Evolutionary conservation across 2,888 invertebrate species (phyloP), one percentile per base, ranked within the genome.

Genomic region (Stenoptilia bipunctidactyla): DNA sequence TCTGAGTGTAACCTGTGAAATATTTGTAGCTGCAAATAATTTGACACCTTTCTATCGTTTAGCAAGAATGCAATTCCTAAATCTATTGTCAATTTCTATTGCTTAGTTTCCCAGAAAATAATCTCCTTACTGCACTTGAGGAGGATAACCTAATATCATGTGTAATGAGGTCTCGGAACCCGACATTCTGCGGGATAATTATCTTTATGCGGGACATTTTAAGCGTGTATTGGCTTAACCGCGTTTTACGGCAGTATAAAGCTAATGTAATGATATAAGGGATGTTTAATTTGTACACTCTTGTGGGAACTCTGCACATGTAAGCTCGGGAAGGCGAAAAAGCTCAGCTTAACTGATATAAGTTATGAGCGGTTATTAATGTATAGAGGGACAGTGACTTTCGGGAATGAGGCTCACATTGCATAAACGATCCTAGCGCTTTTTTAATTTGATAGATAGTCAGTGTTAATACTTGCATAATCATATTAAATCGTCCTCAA

Each of bases 261-360:
- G 56, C 55, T 64, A 65, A 68, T 65, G 59, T 62, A 57, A 66
- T 64, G 63, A 64, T 61, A 64, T 61, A 66, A 64, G 50, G 59
- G 53, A 58, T 52, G 57, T 62, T 62, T 66, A 65, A 69, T 70
- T 68, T 66, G 55, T 61, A 53, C 58, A 54, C 38, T 39, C 47
- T 42, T 38, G 40, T 39, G 46, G 38, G 13, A 30, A 10, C 20
- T 20, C 20, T 4, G 25, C 25, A 9, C 25, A n/a, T 3, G 30
- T 30, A 30, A n/a, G 30, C 30, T 30, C 4, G 12, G 10, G 30
- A 12, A 30, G 25, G 30, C 30, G n/a, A n/a, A n/a, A n/a, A n/a
- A n/a, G n/a, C n/a, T n/a, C 30, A 8, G 30, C 10, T 3, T 30
- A 30, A 12, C 6, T 3, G 30, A 8, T 3, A 30, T 9, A 30